Evolutionary conservation across 2,113 vertebrate species (phyloP), one percentile per base, ranked within the genome.

Genomic region (Sisor rabdophorus): DNA sequence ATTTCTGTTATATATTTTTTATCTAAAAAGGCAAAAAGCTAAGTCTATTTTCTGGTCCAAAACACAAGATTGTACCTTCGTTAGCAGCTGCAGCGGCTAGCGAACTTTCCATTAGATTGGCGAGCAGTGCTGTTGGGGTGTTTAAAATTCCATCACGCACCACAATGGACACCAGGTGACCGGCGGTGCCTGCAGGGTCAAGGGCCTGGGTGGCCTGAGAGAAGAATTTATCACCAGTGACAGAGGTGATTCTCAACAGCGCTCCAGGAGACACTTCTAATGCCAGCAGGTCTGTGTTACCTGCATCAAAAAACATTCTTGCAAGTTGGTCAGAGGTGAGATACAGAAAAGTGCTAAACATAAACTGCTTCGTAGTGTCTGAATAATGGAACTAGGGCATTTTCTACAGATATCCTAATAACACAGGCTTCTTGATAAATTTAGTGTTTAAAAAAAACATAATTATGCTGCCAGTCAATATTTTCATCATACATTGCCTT

Each of bases 91-190:
- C 86, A 16, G 70, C 80, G 19, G 89, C 90, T 78, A 93, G 83
- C 2, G 89, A 85, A 61, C 79, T 90, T 80, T 92, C 81, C 89
- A 92, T 89, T 85, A 91, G 90, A 88, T 93, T 93, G 82, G 91
- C 92, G 79, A 93, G 79, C 36, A 93, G 88, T n/a, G 91, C 91
- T 0, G 81, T 87, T 71, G 92, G 91, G 44, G 89, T 83, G 20
- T 93, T 91, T 28, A 22, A 44, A 12, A 92, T 82, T 2, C 92
- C 92, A 26, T 92, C 85, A 20, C 90, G 86, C 6, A 88, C 86
- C 69, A 89, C 89, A 16, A 92, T 91, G 80, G 91, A 93, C 68
- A 93, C 88, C 16, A 93, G 86, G 75, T 93, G 91, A 3, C 92
- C 92, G 0, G 92, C 91, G 15, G 91, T 88, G 30, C 85, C 84